A percentile compares a stretch with the other conserved stretches of the same genome.
Evolutionary conservation across 2,888 invertebrate species (phyloP).

Genomic region (Stomorhina lunata): DNA sequence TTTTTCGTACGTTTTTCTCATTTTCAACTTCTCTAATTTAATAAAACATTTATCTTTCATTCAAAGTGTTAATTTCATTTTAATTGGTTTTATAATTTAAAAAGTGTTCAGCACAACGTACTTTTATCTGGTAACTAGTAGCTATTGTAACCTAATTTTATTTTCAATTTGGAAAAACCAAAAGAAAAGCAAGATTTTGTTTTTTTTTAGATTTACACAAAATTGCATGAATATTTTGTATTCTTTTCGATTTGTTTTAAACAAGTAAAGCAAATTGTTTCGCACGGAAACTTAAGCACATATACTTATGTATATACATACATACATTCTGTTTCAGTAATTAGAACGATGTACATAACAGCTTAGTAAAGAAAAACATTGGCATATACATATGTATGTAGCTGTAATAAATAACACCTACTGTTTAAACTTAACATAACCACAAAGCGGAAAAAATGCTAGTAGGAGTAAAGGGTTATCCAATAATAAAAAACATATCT

Average conservation of each 20-base stretch:
- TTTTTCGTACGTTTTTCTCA: not conserved
- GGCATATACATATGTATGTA: not conserved
- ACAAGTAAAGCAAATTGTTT: too few species aligned
- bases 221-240: slow-evolving; percentile 30
- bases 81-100: slow-evolving; percentile 51
- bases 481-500: too few species aligned
- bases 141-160: not conserved
- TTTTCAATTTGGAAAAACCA: slow-evolving; percentile 26
- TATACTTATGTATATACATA: too few species aligned
- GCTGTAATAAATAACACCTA: not conserved
- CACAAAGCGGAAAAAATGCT: not conserved
- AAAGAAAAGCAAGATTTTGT: not conserved
- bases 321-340: not conserved
- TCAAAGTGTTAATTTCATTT: slow-evolving; percentile 38
- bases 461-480: slow-evolving; percentile 2
- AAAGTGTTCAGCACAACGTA: not conserved
- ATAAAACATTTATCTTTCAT: slow-evolving; percentile 20
- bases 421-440: not conserved
- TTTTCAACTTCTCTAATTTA: slow-evolving; percentile 10
- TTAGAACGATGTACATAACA: slow-evolving; percentile 7
- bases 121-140: too few species aligned
- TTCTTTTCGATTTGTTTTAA: not conserved
- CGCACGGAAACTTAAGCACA: too few species aligned
- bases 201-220: not conserved
- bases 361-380: not conserved